Percentiles rank a stretch among this genome's conserved stretches.
Evolutionary conservation across 2,888 invertebrate genomes (phyloP).

Genomic region (Busseola fusca): DNA sequence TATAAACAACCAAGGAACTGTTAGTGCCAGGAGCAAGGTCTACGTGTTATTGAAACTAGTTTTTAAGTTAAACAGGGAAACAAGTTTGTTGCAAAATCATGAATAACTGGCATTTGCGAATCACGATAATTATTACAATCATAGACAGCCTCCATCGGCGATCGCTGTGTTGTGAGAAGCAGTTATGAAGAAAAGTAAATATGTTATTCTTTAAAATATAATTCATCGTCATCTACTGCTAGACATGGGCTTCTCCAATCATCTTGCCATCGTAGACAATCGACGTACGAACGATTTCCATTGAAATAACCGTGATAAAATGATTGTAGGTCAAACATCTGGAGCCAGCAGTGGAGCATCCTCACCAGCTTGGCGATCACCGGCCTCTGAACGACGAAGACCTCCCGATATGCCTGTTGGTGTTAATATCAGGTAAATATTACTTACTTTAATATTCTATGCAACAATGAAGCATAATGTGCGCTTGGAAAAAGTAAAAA

Average conservation of each 20-base stretch:
- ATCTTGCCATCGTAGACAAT: background rate
- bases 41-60: slow-evolving; percentile 35
- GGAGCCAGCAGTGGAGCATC: slow-evolving; percentile 90
- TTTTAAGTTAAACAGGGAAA: slow-evolving; percentile 31
- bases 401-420: slow-evolving; percentile 87
- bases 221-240: background rate
- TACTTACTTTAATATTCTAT: background rate
- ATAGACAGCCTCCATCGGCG: background rate
- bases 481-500: background rate
- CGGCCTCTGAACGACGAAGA: slow-evolving; percentile 89
- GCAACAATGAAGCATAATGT: background rate
- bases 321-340: slow-evolving; percentile 78
- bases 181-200: slow-evolving; percentile 26
- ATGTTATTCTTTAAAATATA: background rate
- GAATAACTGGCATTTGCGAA: slow-evolving; percentile 1
- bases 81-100: slow-evolving; percentile 31
- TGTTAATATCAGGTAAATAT: slow-evolving; percentile 81
- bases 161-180: background rate
- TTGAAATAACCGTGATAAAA: background rate
- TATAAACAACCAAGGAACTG: background rate
- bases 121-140: background rate
- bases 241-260: background rate
- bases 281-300: background rate
- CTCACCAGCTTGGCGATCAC: slow-evolving; percentile 92
- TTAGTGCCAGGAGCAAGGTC: background rate